Base-by-base conservation (phyloP, 2,888 invertebrate genomes). In the Cheilosia vernalis region DNA sequence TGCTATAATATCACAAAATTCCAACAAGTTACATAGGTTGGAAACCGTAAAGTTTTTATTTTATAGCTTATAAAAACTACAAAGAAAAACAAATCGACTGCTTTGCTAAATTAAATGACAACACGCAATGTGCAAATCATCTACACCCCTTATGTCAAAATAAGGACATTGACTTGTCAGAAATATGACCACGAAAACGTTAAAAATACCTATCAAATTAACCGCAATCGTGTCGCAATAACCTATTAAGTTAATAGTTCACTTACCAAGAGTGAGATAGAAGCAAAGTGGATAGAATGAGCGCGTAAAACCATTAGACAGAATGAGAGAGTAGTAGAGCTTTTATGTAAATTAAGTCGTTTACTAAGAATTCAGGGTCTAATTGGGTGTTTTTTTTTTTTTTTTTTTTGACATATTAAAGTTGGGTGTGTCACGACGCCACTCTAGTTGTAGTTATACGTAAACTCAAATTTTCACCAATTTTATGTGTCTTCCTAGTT, bases 301-400 rank as follows among this genome's bases (percentile, higher is more conserved):
- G 19, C 24, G 24, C 17, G 47, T 5, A 15, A 10, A 21, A 21
- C 2, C 13, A 10, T 27, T 24, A 9, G 40, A 24, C 0, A 37
- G 15, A 33, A 10, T 30, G 33, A n/a, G 17, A 13, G 4, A 37
- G 49, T 33, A 53, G 47, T 44, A 56, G 6, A 64, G 76, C 76
- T 85, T 81, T 85, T 81, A 85, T 72, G 81, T 77, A 85, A 85
- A 85, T 85, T 85, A 81, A 84, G 64, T 78, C 51, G 60, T 66
- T 30, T 60, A 24, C 40, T n/a, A 51, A 70, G 60, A 24, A 79
- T 64, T 42, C 51, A 64, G 30, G 64, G 60, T 79, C 70, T 79
- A 70, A 55, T 64, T 72, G 72, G 60, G 76, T 85, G 61, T 76
- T 42, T 44, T 70, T 67, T 69, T 74, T 80, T n/a, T 42, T 61